phyloP scores from a whole-genome alignment of 2,888 invertebrate species.

The Heliconius ismenius region DNA sequence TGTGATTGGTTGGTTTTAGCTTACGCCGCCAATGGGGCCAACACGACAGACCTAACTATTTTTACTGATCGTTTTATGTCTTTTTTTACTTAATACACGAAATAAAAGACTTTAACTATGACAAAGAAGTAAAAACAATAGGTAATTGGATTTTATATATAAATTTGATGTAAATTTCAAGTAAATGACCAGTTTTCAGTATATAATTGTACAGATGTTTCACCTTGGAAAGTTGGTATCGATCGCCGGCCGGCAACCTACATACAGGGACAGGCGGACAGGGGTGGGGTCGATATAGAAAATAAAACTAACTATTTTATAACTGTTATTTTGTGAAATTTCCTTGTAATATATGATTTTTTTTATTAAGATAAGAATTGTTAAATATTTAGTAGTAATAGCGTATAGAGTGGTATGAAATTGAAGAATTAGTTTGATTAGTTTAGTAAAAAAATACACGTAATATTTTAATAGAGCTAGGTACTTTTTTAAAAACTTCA shows the following conservation, averaged over 20 bases:
- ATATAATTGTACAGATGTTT: slow-evolving; percentile 45
- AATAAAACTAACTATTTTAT: slow-evolving; percentile 10
- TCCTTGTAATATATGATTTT: neutral
- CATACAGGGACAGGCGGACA: slow-evolving; percentile 23
- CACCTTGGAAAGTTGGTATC: slow-evolving; percentile 46
- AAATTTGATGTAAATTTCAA: neutral
- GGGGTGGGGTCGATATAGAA: slow-evolving; percentile 36
- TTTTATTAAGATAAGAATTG: neutral
- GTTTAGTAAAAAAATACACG: neutral
- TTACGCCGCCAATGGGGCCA: slow-evolving; percentile 57
- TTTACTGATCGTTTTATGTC: slow-evolving; percentile 39
- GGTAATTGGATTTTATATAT: neutral
- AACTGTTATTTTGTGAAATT: slow-evolving; percentile 13
- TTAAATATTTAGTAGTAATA: neutral
- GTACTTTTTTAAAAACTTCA: no score
- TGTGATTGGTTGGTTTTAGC: slow-evolving; percentile 63
- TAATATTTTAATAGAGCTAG: neutral
- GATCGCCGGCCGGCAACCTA: slow-evolving; percentile 48
- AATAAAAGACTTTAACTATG: neutral
- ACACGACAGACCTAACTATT: slow-evolving; percentile 48
- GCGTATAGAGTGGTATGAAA: neutral
- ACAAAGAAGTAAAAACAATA: neutral
- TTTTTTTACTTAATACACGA: slow-evolving; percentile 28
- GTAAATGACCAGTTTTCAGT: slow-evolving; percentile 20
- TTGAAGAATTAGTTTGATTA: neutral